Base-by-base conservation (phyloP, 2,888 invertebrate species). In the Lithophane socia region DNA sequence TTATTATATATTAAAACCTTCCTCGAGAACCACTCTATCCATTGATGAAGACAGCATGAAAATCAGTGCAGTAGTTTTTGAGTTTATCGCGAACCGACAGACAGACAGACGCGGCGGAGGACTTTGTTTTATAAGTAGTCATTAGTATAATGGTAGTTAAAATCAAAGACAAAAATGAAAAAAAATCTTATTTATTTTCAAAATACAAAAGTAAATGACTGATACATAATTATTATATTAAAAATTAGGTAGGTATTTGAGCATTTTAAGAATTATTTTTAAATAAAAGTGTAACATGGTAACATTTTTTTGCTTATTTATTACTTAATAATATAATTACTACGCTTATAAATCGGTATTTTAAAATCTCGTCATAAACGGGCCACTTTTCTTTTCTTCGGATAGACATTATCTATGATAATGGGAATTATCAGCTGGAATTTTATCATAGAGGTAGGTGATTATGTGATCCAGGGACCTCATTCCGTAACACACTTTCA, bases 121-220 rank as follows among this genome's bases (percentile, higher is more conserved):
- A 29, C 29, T 29, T 29, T 29, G 29, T 29, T 29, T 29, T 29
- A 29, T 29, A 29, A 29, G 29, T 29, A 29, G 29, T 29, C 1
- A 29, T 37, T 37, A 37, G 37, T 37, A 37, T 2, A 37, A 37
- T 37, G 37, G 37, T 37, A 37, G 0, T 29, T 10, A 2, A 73
- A 72, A 24, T 16, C 0, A 74, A 44, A 73, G 8, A n/a, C 1
- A 18, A n/a, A 58, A 37, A 75, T 18, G 29, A 70, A 44, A 73
- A 29, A n/a, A 47, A 8, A 47, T 7, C 56, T 73, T 37, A 18
- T 73, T 58, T 73, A 75, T 47, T 73, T 58, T 47, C 56, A n/a
- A 73, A 73, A 75, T 73, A 73, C 47, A 73, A 73, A 74, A 74
- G 29, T 56, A 37, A 47, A 47, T 75, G 73, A 73, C 75, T 56